Evolutionary conservation across 1,140 invertebrate genomes (phyloP), one percentile per base, ranked within the genome.

Genomic region (Pogonomyrmex californicus): DNA sequence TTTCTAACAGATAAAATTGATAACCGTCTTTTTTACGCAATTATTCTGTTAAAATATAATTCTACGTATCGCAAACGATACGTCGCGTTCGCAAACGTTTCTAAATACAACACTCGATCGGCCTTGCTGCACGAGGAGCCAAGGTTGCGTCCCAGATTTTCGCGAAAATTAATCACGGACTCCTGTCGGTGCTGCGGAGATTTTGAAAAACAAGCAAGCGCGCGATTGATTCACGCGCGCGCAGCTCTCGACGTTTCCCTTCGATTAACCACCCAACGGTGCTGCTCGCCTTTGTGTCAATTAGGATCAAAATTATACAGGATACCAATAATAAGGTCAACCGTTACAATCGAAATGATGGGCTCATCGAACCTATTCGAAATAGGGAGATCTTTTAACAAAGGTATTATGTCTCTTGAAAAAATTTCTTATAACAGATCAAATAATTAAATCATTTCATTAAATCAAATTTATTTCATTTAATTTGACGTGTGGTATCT

Each of bases 51-150:
- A n/a, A 82, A 82, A 47, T 70, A 49, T 12, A 14, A 3, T 71
- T 71, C 23, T 70, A 71, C 66, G n/a, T 73, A n/a, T 70, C 14
- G 14, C 14, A 17, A 10, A 38, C 2, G 58, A 73, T 82, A 82
- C 41, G 17, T 44, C n/a, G 54, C 7, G 49, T 75, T 83, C 30
- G 6, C 54, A 36, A 68, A 14, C 77, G 54, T 60, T 83, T 83
- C 68, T 83, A 75, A 83, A 83, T 83, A 83, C 78, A 82, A 71
- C 68, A 12, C 68, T 83, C n/a, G 68, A 83, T 83, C 54, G 41
- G 54, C 79, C 79, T 83, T 83, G 68, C 33, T 60, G 68, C 68
- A 38, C 79, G 68, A 75, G 1, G 41, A 83, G 54, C 51, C 79
- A 83, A 83, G 79, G 79, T 83, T 58, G 44, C 54, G 68, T 83